These are phyloP conservation scores for Channa striata DNA, from an alignment of 2,797 vertebrate species.

Conservation along the genomic window DNA sequence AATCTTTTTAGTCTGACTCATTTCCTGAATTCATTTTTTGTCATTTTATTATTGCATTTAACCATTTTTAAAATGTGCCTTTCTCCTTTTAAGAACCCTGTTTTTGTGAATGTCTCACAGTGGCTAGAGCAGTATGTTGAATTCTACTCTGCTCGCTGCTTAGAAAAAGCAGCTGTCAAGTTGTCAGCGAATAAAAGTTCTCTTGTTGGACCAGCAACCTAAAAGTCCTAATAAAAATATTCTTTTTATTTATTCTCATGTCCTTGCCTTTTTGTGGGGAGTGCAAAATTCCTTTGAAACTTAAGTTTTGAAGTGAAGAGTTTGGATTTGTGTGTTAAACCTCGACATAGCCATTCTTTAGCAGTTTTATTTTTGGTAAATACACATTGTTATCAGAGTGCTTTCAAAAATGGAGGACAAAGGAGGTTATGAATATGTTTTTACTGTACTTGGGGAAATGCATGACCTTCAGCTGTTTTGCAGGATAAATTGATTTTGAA, in stretches of 20 bases:
- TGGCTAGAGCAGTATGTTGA: too few species aligned
- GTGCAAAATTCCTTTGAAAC: neutral
- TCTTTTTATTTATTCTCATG: neutral
- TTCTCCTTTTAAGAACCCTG: too few species aligned
- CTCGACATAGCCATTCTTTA: slow-evolving; percentile 9
- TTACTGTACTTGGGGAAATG: neutral
- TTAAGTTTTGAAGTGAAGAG: neutral
- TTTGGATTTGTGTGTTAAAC: neutral
- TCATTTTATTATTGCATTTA: too few species aligned
- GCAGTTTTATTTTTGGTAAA: slow-evolving; percentile 1
- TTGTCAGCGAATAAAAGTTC: too few species aligned
- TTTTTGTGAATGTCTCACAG: too few species aligned
- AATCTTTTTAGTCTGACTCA: too few species aligned
- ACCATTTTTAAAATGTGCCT: too few species aligned
- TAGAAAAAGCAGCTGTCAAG: too few species aligned
- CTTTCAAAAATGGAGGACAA: slow-evolving; percentile 3
- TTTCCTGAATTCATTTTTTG: too few species aligned
- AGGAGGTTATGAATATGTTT: neutral
- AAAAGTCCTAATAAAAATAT: neutral
- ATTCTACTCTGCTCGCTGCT: too few species aligned
- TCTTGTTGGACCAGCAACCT: neutral
- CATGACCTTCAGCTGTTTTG: slow-evolving; percentile 15
- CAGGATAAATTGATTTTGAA: neutral
- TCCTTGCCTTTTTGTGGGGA: slow-evolving; percentile 12
- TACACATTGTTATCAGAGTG: neutral